Base-by-base conservation (phyloP, 2,888 invertebrate species). In the Hirtodrosophila confusa region DNA sequence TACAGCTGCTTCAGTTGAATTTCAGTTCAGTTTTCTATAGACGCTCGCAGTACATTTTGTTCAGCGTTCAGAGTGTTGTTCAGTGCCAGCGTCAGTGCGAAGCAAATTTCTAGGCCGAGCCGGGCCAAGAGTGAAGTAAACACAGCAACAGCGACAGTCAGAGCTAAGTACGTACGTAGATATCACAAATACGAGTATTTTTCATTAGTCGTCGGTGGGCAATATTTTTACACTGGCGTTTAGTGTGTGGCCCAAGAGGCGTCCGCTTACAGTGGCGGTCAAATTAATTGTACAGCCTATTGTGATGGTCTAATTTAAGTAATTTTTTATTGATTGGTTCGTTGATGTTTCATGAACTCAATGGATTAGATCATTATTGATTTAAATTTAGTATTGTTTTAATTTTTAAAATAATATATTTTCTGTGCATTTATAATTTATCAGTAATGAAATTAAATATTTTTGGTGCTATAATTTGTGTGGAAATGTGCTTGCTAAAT, bases 21-120 rank as follows among this genome's bases (percentile, higher is more conserved):
- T 82, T 84, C 89, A 84, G 84, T 84, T 84, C 89, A 88, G 89
- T 82, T 85, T 87, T 83, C 89, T 84, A 84, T 84, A 80, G 85
- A 67, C 78, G 71, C 68, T 83, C 79, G 74, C 86, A 87, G 88
- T 86, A 86, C 82, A 78, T 80, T 83, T 83, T 71, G 82, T 86
- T 82, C 80, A 80, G 73, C 78, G 82, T 69, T 75, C 72, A 75
- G 74, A 66, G 73, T 76, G 70, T 58, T 62, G 45, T 72, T 73
- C 75, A 65, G 76, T 70, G 47, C 50, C 76, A 68, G 69, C 40
- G 74, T 41, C 73, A 74, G 78, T 69, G 53, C 79, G 54, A 75
- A 74, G 61, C 69, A 53, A 69, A 74, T 69, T 60, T 78, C 44
- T 61, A 66, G 51, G 64, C 64, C 74, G 62, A 61, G 57, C 61